Conservation (phyloP, 2,797 vertebrate genomes). For the Sparus aurata region DNA sequence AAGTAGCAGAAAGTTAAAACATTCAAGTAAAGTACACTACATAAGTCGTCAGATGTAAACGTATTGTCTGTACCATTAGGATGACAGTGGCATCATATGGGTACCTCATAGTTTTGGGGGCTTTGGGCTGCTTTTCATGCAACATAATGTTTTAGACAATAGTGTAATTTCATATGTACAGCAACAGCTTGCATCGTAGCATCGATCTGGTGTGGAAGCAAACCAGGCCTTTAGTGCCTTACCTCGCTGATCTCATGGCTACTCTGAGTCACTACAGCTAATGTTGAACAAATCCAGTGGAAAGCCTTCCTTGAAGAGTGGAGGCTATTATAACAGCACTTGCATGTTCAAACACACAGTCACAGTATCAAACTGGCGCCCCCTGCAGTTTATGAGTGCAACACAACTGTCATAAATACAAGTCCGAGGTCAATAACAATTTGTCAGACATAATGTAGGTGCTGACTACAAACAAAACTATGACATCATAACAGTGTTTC, state of each 20-base stretch:
- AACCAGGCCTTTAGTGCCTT: not conserved
- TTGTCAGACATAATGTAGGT: too few relatives aligned
- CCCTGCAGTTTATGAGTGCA: too few relatives aligned
- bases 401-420: too few relatives aligned
- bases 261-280: not conserved
- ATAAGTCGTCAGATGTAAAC: too few relatives aligned
- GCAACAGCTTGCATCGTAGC: not conserved
- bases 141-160: not conserved
- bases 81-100: not conserved
- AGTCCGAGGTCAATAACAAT: too few relatives aligned
- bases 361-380: too few relatives aligned
- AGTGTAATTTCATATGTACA: not conserved
- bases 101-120: not conserved
- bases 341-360: not conserved
- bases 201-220: not conserved
- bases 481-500: too few relatives aligned
- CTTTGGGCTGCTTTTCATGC: too few relatives aligned
- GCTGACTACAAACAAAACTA: too few relatives aligned
- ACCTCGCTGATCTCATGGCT: not conserved
- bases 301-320: not conserved
- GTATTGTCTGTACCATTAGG: not conserved
- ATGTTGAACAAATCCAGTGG: not conserved
- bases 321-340: not conserved
- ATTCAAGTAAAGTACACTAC: not conserved
- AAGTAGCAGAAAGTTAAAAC: not conserved